Evolutionary conservation across 2,797 vertebrate species (phyloP).

Genomic region (Schizothorax lantsangensis): DNA sequence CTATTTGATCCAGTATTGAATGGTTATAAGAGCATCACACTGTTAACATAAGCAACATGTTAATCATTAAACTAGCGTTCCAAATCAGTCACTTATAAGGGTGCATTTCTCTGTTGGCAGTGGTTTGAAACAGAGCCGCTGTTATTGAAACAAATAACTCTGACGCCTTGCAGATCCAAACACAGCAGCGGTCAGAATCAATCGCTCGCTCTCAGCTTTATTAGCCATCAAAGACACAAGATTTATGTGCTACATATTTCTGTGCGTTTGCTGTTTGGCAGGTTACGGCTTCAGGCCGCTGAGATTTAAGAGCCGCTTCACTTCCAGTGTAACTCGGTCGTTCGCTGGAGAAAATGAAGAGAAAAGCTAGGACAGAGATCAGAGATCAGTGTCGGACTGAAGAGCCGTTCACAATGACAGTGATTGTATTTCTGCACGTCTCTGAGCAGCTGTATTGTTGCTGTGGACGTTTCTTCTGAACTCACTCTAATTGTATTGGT

Average conservation of each 20-base stretch:
- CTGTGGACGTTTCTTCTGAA: neutral
- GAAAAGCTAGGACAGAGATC: neutral
- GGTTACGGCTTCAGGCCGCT: neutral
- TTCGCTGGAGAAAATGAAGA: neutral
- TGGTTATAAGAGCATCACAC: too few species aligned
- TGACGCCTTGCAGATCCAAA: neutral
- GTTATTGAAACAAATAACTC: neutral
- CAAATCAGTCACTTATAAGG: neutral
- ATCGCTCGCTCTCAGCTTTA: conserved; percentile 1
- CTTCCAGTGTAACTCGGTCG: neutral
- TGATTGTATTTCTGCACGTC: neutral
- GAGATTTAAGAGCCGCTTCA: too few species aligned
- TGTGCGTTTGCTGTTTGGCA: neutral
- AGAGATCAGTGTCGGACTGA: neutral
- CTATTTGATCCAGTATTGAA: neutral
- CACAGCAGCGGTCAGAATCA: neutral
- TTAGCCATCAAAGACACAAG: conserved; percentile 16
- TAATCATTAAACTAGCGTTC: neutral
- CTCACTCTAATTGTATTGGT: neutral
- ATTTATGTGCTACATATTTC: neutral
- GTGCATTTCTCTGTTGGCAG: neutral
- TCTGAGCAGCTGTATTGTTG: neutral
- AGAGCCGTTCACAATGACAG: neutral
- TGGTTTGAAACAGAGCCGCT: neutral
- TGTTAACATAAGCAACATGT: too few species aligned